These are phyloP conservation scores for Pogonocherus hispidulus DNA, from an alignment of 2,888 invertebrate genomes.

Conservation along the genomic window DNA sequence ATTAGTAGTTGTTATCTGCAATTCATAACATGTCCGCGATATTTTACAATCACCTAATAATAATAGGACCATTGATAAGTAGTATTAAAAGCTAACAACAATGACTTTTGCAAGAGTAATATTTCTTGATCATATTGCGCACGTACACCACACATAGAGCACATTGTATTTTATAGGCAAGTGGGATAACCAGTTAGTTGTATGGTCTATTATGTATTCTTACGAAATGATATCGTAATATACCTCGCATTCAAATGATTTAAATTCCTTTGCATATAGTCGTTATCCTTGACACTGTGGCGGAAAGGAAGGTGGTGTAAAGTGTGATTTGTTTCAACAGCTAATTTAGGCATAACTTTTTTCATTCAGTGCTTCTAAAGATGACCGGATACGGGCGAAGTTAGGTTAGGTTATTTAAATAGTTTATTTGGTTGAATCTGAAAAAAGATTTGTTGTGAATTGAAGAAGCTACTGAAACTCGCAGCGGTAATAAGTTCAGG, in stretches of 20 bases:
- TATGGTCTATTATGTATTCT: conserved; percentile 16
- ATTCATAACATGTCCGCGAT: conserved; percentile 15
- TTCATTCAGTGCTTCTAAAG: background rate
- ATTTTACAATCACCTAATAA: conserved; percentile 2
- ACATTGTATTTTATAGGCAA: conserved; percentile 8
- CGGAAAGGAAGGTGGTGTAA: conserved; percentile 13
- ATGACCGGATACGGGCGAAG: background rate
- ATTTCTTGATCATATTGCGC: conserved; percentile 2
- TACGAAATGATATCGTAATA: conserved; percentile 32
- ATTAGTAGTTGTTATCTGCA: conserved; percentile 2
- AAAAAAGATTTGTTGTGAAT: no score
- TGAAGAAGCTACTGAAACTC: no score
- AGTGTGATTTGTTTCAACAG: background rate
- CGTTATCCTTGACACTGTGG: conserved; percentile 33
- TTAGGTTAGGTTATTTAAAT: no score
- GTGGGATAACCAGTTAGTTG: conserved; percentile 28
- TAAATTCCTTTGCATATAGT: conserved; percentile 25
- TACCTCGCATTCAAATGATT: conserved; percentile 23
- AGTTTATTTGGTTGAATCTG: no score
- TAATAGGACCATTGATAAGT: conserved; percentile 23
- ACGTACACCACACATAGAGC: conserved; percentile 7
- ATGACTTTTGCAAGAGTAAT: conserved; percentile 17
- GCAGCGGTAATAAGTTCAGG: no score
- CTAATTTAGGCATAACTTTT: background rate
- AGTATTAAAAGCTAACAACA: conserved; percentile 17